These are phyloP conservation scores for Vesta saturnalis DNA, from an alignment of 2,888 invertebrate genomes.

Conservation along the genomic window DNA sequence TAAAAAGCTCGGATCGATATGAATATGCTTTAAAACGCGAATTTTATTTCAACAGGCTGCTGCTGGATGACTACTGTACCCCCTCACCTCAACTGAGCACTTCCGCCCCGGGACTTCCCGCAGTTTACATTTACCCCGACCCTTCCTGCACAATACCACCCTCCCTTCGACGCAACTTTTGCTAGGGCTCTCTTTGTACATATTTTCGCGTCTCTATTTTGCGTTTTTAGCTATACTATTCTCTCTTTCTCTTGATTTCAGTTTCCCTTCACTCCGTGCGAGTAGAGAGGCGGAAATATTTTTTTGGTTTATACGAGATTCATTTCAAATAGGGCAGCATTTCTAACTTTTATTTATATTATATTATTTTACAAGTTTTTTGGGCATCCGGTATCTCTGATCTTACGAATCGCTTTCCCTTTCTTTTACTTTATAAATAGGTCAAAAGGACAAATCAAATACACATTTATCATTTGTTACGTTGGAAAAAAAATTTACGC, in stretches of 20 bases:
- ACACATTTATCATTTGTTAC: constrained; percentile 25
- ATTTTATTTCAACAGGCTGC: constrained; percentile 69
- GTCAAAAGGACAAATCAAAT: constrained; percentile 35
- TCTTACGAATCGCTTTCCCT: constrained; percentile 17
- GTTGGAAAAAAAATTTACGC: background rate
- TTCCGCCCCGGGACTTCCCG: constrained; percentile 60
- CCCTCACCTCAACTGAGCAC: constrained; percentile 50
- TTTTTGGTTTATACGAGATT: constrained; percentile 28
- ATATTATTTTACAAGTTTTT: constrained; percentile 28
- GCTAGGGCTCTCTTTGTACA: constrained; percentile 46
- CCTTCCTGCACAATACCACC: constrained; percentile 58
- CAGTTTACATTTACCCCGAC: constrained; percentile 58
- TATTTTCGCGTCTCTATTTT: constrained; percentile 47
- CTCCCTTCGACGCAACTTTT: constrained; percentile 46
- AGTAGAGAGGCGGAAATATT: constrained; percentile 31
- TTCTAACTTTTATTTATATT: constrained; percentile 26
- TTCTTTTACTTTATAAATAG: constrained; percentile 24
- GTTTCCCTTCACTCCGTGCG: constrained; percentile 30
- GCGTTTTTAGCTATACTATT: constrained; percentile 43
- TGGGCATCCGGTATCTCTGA: constrained; percentile 10
- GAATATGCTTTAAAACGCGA: constrained; percentile 73
- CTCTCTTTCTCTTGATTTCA: constrained; percentile 32
- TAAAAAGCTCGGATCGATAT: constrained; percentile 72
- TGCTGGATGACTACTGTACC: constrained; percentile 46
- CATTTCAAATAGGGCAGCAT: constrained; percentile 22